phyloP scores from a whole-genome alignment of 1,140 invertebrate species.

The Plutomurus gul region DNA sequence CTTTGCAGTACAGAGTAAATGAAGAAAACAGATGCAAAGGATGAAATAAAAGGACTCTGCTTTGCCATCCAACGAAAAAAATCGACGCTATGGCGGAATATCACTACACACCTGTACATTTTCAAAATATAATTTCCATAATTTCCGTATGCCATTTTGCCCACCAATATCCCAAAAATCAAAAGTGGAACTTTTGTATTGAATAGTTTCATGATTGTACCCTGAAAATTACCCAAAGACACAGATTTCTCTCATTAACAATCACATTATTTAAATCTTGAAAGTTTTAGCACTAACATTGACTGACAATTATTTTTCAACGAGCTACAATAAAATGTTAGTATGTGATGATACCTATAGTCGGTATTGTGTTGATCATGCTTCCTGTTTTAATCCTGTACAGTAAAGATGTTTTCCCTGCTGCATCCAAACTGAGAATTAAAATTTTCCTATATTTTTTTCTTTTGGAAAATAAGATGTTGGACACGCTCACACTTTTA shows the following conservation, averaged over 20 bases:
- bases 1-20: too few species aligned
- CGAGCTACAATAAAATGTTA: too few species aligned
- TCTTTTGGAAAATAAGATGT: background rate
- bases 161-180: conserved; percentile 40
- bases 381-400: conserved; percentile 25
- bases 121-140: conserved; percentile 8
- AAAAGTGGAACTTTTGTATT: conserved; percentile 19
- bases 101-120: conserved; percentile 35
- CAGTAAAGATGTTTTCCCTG: conserved; percentile 32
- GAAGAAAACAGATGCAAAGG: too few species aligned
- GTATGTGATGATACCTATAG: too few species aligned
- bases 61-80: too few species aligned
- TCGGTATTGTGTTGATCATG: conserved; percentile 20
- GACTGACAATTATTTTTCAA: too few species aligned
- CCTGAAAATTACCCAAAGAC: too few species aligned
- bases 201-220: conserved; percentile 35
- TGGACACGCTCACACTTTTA: background rate
- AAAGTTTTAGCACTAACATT: too few species aligned
- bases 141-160: conserved; percentile 21
- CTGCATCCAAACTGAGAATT: conserved; percentile 36
- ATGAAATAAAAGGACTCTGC: background rate
- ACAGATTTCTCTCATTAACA: too few species aligned
- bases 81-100: too few species aligned
- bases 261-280: too few species aligned
- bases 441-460: conserved; percentile 20